Percentiles rank a stretch among this genome's conserved stretches.
Evolutionary conservation across 2,113 vertebrate genomes (phyloP).

Genomic region (Podarcis cretensis): DNA sequence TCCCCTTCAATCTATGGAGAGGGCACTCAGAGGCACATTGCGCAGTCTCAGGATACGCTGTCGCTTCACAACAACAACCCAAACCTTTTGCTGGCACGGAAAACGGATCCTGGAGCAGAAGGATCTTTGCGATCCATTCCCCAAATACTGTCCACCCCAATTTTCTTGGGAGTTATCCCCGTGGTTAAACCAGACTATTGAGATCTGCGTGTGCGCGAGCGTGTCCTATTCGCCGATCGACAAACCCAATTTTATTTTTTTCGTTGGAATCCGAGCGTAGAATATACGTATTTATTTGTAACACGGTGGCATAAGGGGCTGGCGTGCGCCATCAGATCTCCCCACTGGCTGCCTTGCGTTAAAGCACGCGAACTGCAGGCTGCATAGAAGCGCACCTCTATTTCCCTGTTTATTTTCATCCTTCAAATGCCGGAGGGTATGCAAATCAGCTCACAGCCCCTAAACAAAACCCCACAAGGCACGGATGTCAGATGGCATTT

Average conservation of each 20-base stretch:
- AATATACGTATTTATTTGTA: too few relatives aligned
- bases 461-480: slow-evolving; percentile 33
- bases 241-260: not conserved
- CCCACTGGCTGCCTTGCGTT: not conserved
- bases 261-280: too few relatives aligned
- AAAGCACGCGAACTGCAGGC: not conserved
- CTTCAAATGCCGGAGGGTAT: not conserved
- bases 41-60: not conserved
- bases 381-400: not conserved
- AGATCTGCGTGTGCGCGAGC: not conserved
- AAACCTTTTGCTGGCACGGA: not conserved
- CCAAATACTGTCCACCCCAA: not conserved
- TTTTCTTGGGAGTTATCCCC: not conserved
- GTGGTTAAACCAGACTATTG: not conserved
- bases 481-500: slow-evolving; percentile 36
- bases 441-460: not conserved
- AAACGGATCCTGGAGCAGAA: not conserved
- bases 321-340: not conserved
- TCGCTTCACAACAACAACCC: not conserved
- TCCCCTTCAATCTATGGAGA: not conserved
- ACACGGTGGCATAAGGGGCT: not conserved
- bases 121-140: not conserved
- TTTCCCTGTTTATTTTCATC: slow-evolving; percentile 2
- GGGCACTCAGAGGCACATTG: not conserved
- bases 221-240: not conserved